A percentile compares a stretch with the other conserved stretches of the same genome.
Evolutionary conservation across 92 coral and sea anemone species (phyloP).

Genomic region (Scolanthus callimorphus): DNA sequence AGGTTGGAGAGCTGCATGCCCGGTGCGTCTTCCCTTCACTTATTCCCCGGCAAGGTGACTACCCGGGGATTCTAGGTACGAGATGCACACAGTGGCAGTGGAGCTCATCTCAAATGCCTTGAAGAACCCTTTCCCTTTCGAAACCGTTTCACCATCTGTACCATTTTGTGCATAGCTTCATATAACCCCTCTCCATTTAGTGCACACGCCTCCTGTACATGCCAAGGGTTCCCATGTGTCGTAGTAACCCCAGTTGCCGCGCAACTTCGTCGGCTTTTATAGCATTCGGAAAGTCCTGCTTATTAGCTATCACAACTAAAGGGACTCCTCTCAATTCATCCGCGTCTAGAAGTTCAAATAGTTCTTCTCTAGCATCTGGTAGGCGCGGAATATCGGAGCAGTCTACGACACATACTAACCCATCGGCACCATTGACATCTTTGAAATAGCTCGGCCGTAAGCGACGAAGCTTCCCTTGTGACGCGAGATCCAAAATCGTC

Average conservation of each 20-base stretch:
- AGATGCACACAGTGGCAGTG: too few species aligned
- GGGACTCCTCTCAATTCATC: slow-evolving; percentile 39
- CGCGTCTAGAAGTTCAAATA: slow-evolving; percentile 28
- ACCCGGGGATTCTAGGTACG: too few species aligned
- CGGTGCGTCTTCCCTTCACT: too few species aligned
- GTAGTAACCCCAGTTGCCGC: slow-evolving; percentile 19
- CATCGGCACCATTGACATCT: slow-evolving; percentile 42
- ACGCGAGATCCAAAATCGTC: slow-evolving; percentile 62
- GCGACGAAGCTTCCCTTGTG: slow-evolving; percentile 46
- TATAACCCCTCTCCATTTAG: slow-evolving; percentile 49
- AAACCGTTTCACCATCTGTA: slow-evolving; percentile 45
- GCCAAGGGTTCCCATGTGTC: slow-evolving; percentile 39
- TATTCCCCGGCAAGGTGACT: too few species aligned
- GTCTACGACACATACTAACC: slow-evolving; percentile 49
- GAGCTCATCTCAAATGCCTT: too few species aligned
- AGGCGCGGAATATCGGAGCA: slow-evolving; percentile 43
- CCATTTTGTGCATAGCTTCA: slow-evolving; percentile 39
- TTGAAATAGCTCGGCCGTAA: slow-evolving; percentile 66
- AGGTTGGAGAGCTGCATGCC: too few species aligned
- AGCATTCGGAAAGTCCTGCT: slow-evolving; percentile 56
- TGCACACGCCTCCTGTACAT: slow-evolving; percentile 46
- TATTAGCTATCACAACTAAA: slow-evolving; percentile 52
- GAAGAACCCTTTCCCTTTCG: slow-evolving; percentile 14
- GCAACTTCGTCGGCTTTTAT: slow-evolving; percentile 26
- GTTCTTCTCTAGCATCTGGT: slow-evolving; percentile 35